phyloP scores from a whole-genome alignment of 1,140 invertebrate genomes.

The Diorhabda sublineata region DNA sequence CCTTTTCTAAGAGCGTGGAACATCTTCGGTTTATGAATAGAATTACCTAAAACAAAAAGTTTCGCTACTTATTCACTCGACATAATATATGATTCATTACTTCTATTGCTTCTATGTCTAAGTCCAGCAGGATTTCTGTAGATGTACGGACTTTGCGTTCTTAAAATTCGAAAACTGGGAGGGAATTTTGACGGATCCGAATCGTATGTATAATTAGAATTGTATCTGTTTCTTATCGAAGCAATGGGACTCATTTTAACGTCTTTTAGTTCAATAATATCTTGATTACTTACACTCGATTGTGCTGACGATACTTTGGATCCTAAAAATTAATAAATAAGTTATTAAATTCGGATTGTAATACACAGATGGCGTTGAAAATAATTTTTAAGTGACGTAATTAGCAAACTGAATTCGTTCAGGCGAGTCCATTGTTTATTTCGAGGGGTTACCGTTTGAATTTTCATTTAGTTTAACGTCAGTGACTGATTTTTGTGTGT shows the following conservation, averaged over 20 bases:
- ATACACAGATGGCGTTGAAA: too few relatives aligned
- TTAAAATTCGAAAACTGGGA: slow-evolving; percentile 73
- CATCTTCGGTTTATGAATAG: slow-evolving; percentile 61
- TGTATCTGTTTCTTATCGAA: slow-evolving; percentile 67
- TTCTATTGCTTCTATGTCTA: slow-evolving; percentile 56
- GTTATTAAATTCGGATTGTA: too few relatives aligned
- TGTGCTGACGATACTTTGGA: slow-evolving; percentile 45
- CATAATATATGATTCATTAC: slow-evolving; percentile 37
- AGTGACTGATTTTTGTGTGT: too few relatives aligned
- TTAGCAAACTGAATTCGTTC: too few relatives aligned
- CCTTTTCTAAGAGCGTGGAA: slow-evolving; percentile 73
- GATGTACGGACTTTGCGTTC: slow-evolving; percentile 52
- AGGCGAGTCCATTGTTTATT: too few relatives aligned
- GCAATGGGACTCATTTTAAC: slow-evolving; percentile 78
- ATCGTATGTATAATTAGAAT: slow-evolving; percentile 45
- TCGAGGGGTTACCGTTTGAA: too few relatives aligned
- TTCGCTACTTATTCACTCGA: neutral
- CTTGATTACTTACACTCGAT: slow-evolving; percentile 50
- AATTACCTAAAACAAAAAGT: slow-evolving; percentile 47
- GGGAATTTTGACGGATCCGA: slow-evolving; percentile 65
- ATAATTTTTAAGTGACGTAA: too few relatives aligned
- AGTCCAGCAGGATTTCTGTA: slow-evolving; percentile 51
- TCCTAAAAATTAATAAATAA: slow-evolving; percentile 35
- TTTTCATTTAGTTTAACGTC: too few relatives aligned
- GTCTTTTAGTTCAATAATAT: slow-evolving; percentile 77